phyloP scores from a whole-genome alignment of 2,888 invertebrate genomes.

The Drosophila atroscutellata region DNA sequence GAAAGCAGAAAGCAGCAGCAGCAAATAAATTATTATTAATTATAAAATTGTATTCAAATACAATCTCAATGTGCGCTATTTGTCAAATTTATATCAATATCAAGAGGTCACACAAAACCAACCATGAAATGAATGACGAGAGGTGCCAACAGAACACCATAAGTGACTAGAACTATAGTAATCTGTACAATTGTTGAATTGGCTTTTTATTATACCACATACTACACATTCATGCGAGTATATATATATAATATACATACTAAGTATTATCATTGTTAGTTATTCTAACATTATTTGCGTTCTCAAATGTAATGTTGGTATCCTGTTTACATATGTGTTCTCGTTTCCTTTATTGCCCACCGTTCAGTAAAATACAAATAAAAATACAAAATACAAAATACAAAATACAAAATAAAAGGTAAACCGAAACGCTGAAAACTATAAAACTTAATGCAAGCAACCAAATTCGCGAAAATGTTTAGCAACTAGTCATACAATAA shows the following conservation, averaged over 20 bases:
- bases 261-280: constrained; percentile 21
- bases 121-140: constrained; percentile 8
- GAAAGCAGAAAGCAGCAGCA: not conserved
- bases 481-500: constrained; percentile 9
- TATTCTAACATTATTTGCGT: constrained; percentile 25
- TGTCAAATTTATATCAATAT: constrained; percentile 67
- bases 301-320: constrained; percentile 33
- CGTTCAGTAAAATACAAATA: constrained; percentile 35
- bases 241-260: constrained; percentile 3
- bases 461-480: constrained; percentile 17
- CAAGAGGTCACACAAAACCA: constrained; percentile 19
- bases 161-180: constrained; percentile 10
- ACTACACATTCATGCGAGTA: not conserved
- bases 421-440: constrained; percentile 2
- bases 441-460: constrained; percentile 5
- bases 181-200: constrained; percentile 33
- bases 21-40: constrained; percentile 35
- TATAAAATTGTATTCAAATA: constrained; percentile 43
- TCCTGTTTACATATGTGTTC: constrained; percentile 44
- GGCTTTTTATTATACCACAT: constrained; percentile 26
- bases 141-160: constrained; percentile 8
- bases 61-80: constrained; percentile 58
- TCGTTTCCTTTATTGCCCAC: constrained; percentile 60
- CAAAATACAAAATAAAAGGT: constrained; percentile 1
- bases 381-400: not conserved